Evolutionary conservation across 1,140 invertebrate genomes (phyloP).

Genomic region (Drosophila elegans): DNA sequence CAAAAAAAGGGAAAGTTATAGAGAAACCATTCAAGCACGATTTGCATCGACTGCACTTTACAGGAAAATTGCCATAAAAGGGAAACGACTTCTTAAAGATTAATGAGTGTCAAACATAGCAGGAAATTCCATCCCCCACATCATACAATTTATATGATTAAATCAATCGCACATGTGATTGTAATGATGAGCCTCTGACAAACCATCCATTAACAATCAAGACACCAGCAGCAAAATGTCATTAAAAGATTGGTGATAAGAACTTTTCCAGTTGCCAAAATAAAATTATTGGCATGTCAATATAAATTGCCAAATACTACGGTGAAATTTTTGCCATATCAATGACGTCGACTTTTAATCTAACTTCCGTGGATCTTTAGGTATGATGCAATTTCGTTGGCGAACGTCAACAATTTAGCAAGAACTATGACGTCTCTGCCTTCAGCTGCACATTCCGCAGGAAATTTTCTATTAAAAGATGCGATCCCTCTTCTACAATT

Average conservation of each 20-base stretch:
- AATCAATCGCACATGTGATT: constrained; percentile 7
- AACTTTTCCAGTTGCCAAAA: constrained; percentile 3
- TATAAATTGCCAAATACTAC: neutral
- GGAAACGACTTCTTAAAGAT: constrained; percentile 5
- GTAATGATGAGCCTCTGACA: neutral
- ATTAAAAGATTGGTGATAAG: constrained; percentile 6
- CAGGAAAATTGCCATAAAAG: constrained; percentile 3
- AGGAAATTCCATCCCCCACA: neutral
- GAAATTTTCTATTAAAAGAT: constrained; percentile 4
- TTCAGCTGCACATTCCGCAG: neutral
- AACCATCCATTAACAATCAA: constrained; percentile 22
- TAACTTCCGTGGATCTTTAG: neutral
- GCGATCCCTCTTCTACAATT: constrained; percentile 15
- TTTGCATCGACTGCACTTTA: constrained; percentile 11
- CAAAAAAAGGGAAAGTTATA: constrained; percentile 31
- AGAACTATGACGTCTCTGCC: constrained; percentile 24
- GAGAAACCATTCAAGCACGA: constrained; percentile 30
- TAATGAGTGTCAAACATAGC: no score
- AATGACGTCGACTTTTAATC: constrained; percentile 23
- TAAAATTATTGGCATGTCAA: neutral
- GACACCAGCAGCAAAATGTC: neutral
- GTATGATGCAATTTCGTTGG: constrained; percentile 11
- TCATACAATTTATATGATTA: neutral
- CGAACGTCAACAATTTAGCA: constrained; percentile 24
- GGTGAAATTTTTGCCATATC: constrained; percentile 6